Conservation (phyloP, 1,140 invertebrate genomes). For the Trichonephila clavipes region DNA sequence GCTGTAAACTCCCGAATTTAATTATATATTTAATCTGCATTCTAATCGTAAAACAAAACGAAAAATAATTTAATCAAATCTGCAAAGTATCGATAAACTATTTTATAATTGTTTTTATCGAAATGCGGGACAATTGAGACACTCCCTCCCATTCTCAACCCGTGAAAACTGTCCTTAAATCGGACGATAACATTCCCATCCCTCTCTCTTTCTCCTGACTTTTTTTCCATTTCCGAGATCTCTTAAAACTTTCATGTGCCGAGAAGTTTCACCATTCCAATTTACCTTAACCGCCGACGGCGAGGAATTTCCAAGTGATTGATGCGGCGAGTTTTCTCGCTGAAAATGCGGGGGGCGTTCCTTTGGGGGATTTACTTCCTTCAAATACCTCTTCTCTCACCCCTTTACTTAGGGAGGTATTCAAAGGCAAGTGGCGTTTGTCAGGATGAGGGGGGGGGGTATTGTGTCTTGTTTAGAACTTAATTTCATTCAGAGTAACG, state of each 20-base stretch:
- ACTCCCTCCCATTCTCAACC: not conserved
- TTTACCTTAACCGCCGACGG: constrained; percentile 44
- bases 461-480: not conserved
- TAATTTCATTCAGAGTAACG: not conserved
- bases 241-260: constrained; percentile 1
- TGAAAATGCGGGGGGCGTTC: not conserved
- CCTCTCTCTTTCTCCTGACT: not conserved
- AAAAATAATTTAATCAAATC: not conserved
- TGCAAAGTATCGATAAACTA: not conserved
- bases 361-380: constrained; percentile 12
- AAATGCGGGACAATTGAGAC: not conserved
- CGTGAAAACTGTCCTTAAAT: not conserved
- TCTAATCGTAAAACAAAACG: no score
- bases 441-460: not conserved
- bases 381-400: not conserved
- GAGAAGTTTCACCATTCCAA: constrained; percentile 11
- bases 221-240: not conserved
- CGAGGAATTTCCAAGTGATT: constrained; percentile 43
- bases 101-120: not conserved
- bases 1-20: no score
- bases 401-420: not conserved
- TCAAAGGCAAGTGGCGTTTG: not conserved
- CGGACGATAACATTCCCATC: not conserved
- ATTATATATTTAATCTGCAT: no score
- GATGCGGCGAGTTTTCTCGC: constrained; percentile 28